A percentile compares a stretch with the other conserved stretches of the same genome.
Evolutionary conservation across 37 sponge, comb jelly and placozoan genomes (phyloP).

Genomic region (Ephydatia muelleri): DNA sequence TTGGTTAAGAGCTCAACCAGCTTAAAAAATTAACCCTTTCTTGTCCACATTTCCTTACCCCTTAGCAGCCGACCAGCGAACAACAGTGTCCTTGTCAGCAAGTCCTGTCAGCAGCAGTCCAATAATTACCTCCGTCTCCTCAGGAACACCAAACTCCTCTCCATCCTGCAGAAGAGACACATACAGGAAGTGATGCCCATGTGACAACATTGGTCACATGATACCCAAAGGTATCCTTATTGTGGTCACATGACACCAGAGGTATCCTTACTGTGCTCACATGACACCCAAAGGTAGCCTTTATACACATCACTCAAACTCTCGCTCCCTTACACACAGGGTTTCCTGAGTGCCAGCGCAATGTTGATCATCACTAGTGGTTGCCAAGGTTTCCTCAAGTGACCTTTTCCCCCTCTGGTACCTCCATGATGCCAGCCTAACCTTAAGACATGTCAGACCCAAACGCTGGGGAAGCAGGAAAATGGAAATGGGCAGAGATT

Average conservation of each 20-base stretch:
- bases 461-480: conserved; percentile 35
- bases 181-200: neutral
- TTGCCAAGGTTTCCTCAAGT: conserved; percentile 57
- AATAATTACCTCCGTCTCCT: conserved; percentile 68
- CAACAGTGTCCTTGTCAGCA: conserved; percentile 93
- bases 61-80: conserved; percentile 98
- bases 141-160: conserved; percentile 30
- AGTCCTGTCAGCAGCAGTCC: conserved; percentile 77
- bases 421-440: conserved; percentile 84
- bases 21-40: neutral
- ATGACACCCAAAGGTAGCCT: too few species aligned
- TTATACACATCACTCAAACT: too few species aligned
- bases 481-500: neutral
- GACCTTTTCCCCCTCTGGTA: conserved; percentile 88
- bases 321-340: too few species aligned
- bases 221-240: neutral
- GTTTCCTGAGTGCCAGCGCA: too few species aligned
- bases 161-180: conserved; percentile 1
- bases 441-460: conserved; percentile 73
- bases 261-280: neutral
- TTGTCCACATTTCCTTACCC: conserved; percentile 53
- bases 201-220: neutral
- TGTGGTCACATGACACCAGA: too few species aligned
- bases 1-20: neutral
- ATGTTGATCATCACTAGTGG: neutral